Evolutionary conservation across 2,113 vertebrate species (phyloP).

Genomic region (Pteropus alecto): DNA sequence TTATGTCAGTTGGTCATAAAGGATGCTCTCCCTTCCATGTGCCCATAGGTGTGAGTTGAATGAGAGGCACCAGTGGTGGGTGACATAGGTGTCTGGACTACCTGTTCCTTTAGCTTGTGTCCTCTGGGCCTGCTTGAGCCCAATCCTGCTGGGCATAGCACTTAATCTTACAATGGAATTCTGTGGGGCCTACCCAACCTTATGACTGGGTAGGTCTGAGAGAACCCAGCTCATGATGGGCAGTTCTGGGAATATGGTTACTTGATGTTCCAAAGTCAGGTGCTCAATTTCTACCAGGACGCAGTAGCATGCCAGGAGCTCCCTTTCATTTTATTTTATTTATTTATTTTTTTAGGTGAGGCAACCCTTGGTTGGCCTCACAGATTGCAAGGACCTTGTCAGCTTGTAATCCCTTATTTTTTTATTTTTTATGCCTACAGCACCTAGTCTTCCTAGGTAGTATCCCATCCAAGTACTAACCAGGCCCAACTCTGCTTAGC

Average conservation of each 20-base stretch:
- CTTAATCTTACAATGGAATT: not conserved
- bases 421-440: too few relatives aligned
- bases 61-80: not conserved
- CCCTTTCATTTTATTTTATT: not conserved
- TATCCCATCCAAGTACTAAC: too few relatives aligned
- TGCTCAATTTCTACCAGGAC: not conserved
- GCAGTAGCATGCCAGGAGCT: not conserved
- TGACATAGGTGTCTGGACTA: not conserved
- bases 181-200: not conserved
- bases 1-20: not conserved
- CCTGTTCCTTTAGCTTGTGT: not conserved
- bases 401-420: too few relatives aligned
- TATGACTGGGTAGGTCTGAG: not conserved
- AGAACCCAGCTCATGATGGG: not conserved
- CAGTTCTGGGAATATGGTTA: not conserved
- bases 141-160: not conserved
- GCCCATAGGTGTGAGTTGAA: not conserved
- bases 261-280: not conserved
- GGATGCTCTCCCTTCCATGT: not conserved
- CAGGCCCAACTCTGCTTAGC: too few relatives aligned
- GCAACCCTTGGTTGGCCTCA: too few relatives aligned
- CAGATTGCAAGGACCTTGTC: too few relatives aligned
- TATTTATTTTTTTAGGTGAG: too few relatives aligned
- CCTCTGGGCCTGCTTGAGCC: not conserved
- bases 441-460: too few relatives aligned